These are phyloP conservation scores for Diceros bicornis DNA, from an alignment of 2,797 vertebrate species.

Conservation along the genomic window DNA sequence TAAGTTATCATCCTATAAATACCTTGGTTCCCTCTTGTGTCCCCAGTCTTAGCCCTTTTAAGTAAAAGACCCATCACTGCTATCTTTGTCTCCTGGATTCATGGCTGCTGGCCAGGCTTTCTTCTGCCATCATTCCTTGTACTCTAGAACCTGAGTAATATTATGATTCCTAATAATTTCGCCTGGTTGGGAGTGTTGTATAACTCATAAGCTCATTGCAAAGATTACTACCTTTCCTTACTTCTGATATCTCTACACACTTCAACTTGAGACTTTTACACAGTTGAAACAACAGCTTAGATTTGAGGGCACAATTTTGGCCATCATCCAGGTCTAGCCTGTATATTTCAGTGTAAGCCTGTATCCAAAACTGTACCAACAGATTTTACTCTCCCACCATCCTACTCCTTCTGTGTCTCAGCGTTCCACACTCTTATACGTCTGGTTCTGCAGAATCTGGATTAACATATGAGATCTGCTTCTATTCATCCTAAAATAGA, in stretches of 20 bases:
- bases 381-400: not conserved
- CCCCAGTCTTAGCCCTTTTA: not conserved
- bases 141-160: not conserved
- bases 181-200: not conserved
- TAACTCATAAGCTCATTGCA: not conserved
- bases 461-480: not conserved
- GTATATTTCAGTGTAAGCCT: not conserved
- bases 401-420: not conserved
- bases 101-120: not conserved
- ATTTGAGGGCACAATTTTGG: not conserved
- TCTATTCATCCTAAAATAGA: not conserved
- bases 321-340: not conserved
- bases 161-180: not conserved
- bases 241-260: not conserved
- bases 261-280: not conserved
- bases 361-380: fast-evolving
- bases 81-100: not conserved
- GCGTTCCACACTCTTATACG: not conserved
- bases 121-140: not conserved
- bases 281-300: not conserved
- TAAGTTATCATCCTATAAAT: not conserved
- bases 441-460: not conserved
- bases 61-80: not conserved
- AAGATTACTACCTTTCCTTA: not conserved
- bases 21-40: not conserved